Conservation (phyloP, 2,797 vertebrate species). For the Knipowitschia caucasica region DNA sequence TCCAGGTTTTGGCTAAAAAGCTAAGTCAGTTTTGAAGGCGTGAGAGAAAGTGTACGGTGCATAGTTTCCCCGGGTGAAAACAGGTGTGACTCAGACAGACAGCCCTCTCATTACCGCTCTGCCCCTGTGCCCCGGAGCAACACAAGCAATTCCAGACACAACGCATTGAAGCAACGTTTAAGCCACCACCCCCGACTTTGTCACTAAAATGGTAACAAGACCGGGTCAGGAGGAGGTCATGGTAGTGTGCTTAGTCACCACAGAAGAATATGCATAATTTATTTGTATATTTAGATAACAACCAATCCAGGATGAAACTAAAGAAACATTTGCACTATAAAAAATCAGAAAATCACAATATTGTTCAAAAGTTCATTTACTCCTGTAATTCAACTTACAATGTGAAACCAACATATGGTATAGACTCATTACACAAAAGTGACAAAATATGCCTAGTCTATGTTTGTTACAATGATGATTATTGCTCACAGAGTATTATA, state of each 20-base stretch:
- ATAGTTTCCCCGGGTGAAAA: constrained; percentile 58
- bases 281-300: no score
- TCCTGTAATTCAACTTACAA: no score
- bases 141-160: constrained; percentile 4
- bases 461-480: no score
- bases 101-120: constrained; percentile 62
- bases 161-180: constrained; percentile 17
- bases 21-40: constrained; percentile 1
- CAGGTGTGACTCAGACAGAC: constrained; percentile 63
- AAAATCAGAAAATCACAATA: no score
- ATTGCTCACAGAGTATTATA: no score
- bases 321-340: no score
- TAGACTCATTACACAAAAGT: no score
- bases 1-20: neutral
- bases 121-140: constrained; percentile 32
- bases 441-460: no score
- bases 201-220: neutral
- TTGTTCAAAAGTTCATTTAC: no score
- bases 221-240: constrained; percentile 1
- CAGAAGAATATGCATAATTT: neutral
- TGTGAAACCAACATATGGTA: no score
- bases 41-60: constrained; percentile 59
- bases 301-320: no score
- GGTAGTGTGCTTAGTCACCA: neutral
- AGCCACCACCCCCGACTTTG: neutral